phyloP scores from a whole-genome alignment of 2,888 invertebrate species.

The Phalera bucephala region DNA sequence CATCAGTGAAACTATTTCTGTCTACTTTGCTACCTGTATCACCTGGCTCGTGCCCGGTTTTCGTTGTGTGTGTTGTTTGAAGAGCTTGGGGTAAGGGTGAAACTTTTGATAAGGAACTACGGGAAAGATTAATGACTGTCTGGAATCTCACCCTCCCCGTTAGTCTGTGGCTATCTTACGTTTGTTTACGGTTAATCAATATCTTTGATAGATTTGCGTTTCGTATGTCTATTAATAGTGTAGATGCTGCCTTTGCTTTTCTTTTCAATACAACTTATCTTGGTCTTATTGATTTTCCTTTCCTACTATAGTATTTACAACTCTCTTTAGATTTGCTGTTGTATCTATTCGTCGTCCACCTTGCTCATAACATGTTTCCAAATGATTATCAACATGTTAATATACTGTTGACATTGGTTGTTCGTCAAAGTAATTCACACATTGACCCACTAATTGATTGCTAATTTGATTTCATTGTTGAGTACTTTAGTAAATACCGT shows the following conservation, averaged over 20 bases:
- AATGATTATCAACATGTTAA: constrained; percentile 1
- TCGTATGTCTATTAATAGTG: neutral
- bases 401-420: neutral
- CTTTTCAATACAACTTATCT: too few species aligned
- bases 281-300: too few species aligned
- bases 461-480: neutral
- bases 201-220: neutral
- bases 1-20: neutral
- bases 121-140: constrained; percentile 45
- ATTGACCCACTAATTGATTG: neutral
- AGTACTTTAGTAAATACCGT: neutral
- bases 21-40: constrained; percentile 3
- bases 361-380: too few species aligned
- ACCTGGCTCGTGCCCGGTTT: constrained; percentile 1
- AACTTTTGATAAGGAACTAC: constrained; percentile 29
- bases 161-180: constrained; percentile 9
- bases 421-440: constrained; percentile 5
- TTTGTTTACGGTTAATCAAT: constrained; percentile 4
- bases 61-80: constrained; percentile 23
- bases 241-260: too few species aligned
- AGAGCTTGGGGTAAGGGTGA: constrained; percentile 33
- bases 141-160: constrained; percentile 27
- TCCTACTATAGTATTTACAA: too few species aligned
- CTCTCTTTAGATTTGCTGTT: too few species aligned
- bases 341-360: too few species aligned